These are phyloP conservation scores for Ciconia boyciana DNA, from an alignment of 2,113 vertebrate species.

Conservation along the genomic window DNA sequence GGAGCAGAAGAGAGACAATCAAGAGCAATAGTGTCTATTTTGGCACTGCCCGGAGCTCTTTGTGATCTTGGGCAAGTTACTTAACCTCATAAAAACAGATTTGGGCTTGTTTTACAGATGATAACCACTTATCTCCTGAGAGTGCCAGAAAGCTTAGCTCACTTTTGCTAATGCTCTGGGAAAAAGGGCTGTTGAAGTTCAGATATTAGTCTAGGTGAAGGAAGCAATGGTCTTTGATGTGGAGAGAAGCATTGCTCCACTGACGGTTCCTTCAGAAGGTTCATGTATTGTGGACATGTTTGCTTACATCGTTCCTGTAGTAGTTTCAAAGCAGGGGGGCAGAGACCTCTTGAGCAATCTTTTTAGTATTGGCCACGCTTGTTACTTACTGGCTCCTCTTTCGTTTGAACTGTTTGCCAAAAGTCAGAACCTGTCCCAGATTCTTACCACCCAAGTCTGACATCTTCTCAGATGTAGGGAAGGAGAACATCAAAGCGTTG, in stretches of 20 bases:
- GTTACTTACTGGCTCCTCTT: background rate
- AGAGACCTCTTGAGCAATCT: conserved; percentile 27
- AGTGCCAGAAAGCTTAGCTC: background rate
- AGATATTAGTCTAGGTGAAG: background rate
- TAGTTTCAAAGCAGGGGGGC: background rate
- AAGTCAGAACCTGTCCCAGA: conserved; percentile 43
- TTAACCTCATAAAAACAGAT: background rate
- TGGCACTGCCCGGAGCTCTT: background rate
- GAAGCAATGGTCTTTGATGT: background rate
- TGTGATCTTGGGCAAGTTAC: background rate
- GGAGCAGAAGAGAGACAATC: background rate
- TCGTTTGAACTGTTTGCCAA: conserved; percentile 47
- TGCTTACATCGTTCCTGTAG: background rate
- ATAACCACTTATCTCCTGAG: background rate
- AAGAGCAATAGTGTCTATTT: background rate
- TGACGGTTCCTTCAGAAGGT: background rate
- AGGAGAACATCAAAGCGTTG: conserved; percentile 30
- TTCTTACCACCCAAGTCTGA: background rate
- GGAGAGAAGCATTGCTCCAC: background rate
- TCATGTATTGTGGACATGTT: background rate
- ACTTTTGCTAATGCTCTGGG: background rate
- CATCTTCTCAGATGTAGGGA: background rate
- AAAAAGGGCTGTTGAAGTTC: background rate
- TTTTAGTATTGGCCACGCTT: background rate
- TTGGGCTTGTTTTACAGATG: background rate